These are phyloP conservation scores for Antechinus flavipes DNA, from an alignment of 2,113 vertebrate species.

Conservation along the genomic window DNA sequence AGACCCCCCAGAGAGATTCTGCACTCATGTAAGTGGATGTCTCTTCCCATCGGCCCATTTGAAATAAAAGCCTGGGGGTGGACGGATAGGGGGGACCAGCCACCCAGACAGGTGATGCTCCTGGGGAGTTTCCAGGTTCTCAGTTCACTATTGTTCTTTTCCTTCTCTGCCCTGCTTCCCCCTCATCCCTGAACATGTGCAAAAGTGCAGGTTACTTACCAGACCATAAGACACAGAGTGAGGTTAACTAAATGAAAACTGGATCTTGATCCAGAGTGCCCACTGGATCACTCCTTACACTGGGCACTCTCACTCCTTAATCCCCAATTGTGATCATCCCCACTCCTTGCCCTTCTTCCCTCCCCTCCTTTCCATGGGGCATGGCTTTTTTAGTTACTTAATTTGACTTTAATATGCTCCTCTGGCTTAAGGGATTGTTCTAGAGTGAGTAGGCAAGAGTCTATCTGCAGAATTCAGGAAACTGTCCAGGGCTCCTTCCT, in stretches of 20 bases:
- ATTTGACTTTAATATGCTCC: neutral
- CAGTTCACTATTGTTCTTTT: neutral
- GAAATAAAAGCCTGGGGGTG: neutral
- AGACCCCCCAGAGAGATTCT: constrained; percentile 96
- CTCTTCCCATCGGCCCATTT: neutral
- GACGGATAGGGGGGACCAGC: neutral
- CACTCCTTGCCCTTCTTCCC: neutral
- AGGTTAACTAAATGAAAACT: neutral
- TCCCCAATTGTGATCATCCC: neutral
- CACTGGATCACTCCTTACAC: too few relatives aligned
- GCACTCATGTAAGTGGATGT: constrained; percentile 93
- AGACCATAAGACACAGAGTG: neutral
- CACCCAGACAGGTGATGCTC: neutral
- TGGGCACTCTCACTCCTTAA: neutral
- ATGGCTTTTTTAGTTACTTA: neutral
- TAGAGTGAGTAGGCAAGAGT: neutral
- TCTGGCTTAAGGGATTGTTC: neutral
- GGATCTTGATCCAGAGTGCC: neutral
- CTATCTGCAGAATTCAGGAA: neutral
- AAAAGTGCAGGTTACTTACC: neutral
- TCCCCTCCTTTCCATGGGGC: neutral
- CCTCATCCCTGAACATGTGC: neutral
- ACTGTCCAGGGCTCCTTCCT: neutral
- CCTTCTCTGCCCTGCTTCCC: neutral
- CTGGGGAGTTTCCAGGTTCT: neutral